Base-by-base conservation (phyloP, 2,113 vertebrate species). In the Megaceryle maxima region DNA sequence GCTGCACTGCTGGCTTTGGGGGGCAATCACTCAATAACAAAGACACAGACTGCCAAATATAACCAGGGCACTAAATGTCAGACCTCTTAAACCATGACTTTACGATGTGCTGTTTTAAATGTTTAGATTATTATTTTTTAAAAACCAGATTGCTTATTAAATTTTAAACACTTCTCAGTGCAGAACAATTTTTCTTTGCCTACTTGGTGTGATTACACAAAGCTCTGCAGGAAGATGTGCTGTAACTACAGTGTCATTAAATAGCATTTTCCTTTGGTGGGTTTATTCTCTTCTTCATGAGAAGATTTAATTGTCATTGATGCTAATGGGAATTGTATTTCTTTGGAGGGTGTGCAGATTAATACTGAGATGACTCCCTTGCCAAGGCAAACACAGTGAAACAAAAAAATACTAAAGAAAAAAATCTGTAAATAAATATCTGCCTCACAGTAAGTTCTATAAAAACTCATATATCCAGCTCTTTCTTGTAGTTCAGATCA, bases 141-240 rank as follows among this genome's bases (percentile, higher is more conserved):
- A 43, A 57, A 57, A 59, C 11, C 8, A 68, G 8, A 84, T 87
- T 79, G 73, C 64, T 90, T 66, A 88, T 95, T 73, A 90, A 96
- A 93, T 87, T 88, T 96, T 94, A 92, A 96, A 90, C 0, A 0
- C 73, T 88, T 63, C 73, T 88, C 19, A 2, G 87, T 44, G 72
- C 82, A 84, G 76, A 82, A 75, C 43, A 66, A 82, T 87, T 95
- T 96, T 83, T 82, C 64, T 90, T 88, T 94, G 88, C 80, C 95
- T 92, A 60, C 80, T 90, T 68, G 68, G 39, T 57, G 43, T 76
- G 89, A 93, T 96, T 95, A 66, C 69, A 83, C 73, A 87, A 15
- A 87, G 60, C 73, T 90, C 90, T 88, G 88, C 83, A 82, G 92
- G 76, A 96, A 46, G 88, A 93, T 91, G 83, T 82, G 80, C 80